phyloP scores from a whole-genome alignment of 2,888 invertebrate species.

The Dysmachus trigonus region DNA sequence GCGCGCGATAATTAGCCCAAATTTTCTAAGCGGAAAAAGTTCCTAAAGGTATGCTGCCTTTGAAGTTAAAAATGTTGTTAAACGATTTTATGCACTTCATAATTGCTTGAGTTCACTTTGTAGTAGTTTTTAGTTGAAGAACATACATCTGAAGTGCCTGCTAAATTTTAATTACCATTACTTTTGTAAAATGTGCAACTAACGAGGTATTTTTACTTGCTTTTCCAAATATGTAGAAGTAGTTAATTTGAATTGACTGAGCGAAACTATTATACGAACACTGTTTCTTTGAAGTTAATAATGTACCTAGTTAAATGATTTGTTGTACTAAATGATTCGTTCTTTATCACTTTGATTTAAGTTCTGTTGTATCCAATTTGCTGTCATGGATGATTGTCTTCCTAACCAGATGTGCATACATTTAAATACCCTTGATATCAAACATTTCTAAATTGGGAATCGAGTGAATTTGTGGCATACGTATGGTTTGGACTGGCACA shows the following conservation, averaged over 20 bases:
- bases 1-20: background rate
- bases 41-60: background rate
- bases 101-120: background rate
- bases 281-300: background rate
- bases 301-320: background rate
- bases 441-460: background rate
- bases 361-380: background rate
- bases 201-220: too few relatives aligned
- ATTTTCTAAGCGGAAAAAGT: background rate
- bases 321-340: background rate
- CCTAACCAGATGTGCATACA: background rate
- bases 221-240: too few relatives aligned
- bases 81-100: background rate
- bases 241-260: background rate
- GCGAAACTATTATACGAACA: background rate
- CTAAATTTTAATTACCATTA: background rate
- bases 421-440: background rate
- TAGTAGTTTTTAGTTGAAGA: background rate
- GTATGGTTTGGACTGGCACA: too few relatives aligned
- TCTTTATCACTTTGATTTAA: background rate
- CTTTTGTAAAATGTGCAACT: too few relatives aligned
- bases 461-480: background rate
- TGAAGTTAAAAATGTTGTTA: background rate
- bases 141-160: background rate
- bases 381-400: background rate